Evolutionary conservation across 2,888 invertebrate genomes (phyloP), one percentile per base, ranked within the genome.

Genomic region (Sinopyrophorus schimmeli): DNA sequence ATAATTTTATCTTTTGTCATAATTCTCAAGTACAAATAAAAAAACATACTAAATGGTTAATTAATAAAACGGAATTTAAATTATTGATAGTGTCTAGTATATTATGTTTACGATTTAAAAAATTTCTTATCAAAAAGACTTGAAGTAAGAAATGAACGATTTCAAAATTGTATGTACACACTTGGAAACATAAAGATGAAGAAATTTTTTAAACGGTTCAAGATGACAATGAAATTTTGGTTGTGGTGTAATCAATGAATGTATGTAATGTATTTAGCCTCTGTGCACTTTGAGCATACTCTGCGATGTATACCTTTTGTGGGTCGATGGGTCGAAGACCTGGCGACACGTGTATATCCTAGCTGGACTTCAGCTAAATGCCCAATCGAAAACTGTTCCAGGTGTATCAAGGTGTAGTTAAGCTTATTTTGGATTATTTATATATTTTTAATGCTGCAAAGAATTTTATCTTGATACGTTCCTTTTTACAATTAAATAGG

Each of bases 271-370:
- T 7, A 9, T 18, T 23, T 21, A 27, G 37, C 28, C 31, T 30
- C 10, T 12, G 32, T 50, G 44, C 44, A 44, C 43, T 43, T 37
- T 37, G 31, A 31, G 48, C 34, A 31, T 49, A 39, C 30, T 26
- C 20, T 34, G 39, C 43, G 37, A 31, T 39, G 23, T 26, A 38
- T 38, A 50, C 39, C 44, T 44, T 64, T 65, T 64, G 58, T 65
- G 60, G 65, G 65, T 65, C 65, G 65, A 59, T 65, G 60, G 65
- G 65, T 65, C 65, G 65, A 64, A 58, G 60, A 64, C 63, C 65
- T 55, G 52, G 34, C 50, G 58, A 59, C 65, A 63, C 65, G 65
- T 64, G 63, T 59, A 54, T 51, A 44, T 44, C 30, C 30, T 37
- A 27, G 38, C 26, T 38, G 27, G 27, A 12, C 34, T n/a, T 9